Evolutionary conservation across 2,113 vertebrate genomes (phyloP), one percentile per base, ranked within the genome.

Genomic region (Platanista minor): DNA sequence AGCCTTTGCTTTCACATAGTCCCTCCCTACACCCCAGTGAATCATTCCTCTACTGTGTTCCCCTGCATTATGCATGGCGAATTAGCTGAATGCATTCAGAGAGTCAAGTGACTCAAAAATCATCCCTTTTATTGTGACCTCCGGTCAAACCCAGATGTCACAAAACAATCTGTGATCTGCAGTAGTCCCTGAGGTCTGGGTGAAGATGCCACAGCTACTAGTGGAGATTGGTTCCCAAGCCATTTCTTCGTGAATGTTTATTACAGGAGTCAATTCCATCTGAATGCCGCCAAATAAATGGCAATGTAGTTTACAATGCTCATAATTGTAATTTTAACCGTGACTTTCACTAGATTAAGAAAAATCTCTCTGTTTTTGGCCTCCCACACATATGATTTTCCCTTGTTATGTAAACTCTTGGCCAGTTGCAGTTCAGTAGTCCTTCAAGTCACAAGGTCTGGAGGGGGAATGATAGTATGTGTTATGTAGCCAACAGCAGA

Each of bases 341-440:
- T 88, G 82, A 93, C 72, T 89, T 97, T 80, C 72, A 57, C 20
- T 88, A n/a, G 29, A 90, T 95, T 94, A 88, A 94, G 93, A 92
- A 74, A 62, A 64, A 81, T 39, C 43, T 33, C 83, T 59, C 80
- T 86, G 72, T 21, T 85, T 94, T 93, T 72, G 46, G 41, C 59
- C 33, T 86, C 49, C 29, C 29, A 87, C 18, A 1, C 77, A 10
- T 25, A 52, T 64, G 84, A 78, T 69, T 80, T 62, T n/a, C 9
- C 23, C 23, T 80, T 69, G 15, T 95, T 94, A 39, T 59, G 15
- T 62, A 69, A 46, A 69, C 6, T 57, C 39, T 54, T 72, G 31
- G n/a, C 36, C 90, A 84, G n/a, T 86, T 92, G 61, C 15, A 33
- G 15, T 88, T 92, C 72, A 64, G 5, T 33, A 62, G 3, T 75